Evolutionary conservation across 2,888 invertebrate species (phyloP).

Genomic region (Orchesellides sinensis): DNA sequence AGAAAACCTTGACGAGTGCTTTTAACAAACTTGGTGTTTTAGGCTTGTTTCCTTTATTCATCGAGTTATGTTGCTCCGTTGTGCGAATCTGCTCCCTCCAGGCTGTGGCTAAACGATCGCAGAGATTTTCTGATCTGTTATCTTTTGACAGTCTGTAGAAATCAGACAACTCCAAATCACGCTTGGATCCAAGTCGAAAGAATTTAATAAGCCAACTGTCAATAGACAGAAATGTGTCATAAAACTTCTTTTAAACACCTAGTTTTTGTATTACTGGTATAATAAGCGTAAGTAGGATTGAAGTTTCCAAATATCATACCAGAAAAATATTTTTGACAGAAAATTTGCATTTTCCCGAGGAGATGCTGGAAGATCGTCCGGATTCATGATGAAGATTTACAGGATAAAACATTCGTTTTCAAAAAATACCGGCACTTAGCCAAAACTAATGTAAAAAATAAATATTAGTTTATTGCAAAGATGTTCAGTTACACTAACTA

Average conservation of each 20-base stretch:
- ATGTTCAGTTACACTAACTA: too few relatives aligned
- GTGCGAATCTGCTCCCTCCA: constrained; percentile 56
- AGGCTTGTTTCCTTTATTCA: constrained; percentile 6
- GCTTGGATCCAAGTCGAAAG: constrained; percentile 86
- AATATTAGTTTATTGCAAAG: too few relatives aligned
- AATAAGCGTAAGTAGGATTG: constrained; percentile 58
- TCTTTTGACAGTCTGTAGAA: constrained; percentile 83
- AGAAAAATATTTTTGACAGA: constrained; percentile 69
- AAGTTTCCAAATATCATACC: constrained; percentile 38
- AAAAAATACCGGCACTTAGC: not conserved
- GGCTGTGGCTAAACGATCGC: constrained; percentile 80
- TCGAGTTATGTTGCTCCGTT: constrained; percentile 48
- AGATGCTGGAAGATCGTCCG: constrained; percentile 57
- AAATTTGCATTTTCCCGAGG: constrained; percentile 67
- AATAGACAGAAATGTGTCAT: constrained; percentile 75
- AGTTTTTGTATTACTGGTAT: too few relatives aligned
- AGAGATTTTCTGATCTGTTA: constrained; percentile 84
- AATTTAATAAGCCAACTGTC: constrained; percentile 87
- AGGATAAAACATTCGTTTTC: not conserved
- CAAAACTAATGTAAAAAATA: too few relatives aligned
- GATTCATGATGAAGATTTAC: constrained; percentile 46
- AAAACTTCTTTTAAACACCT: too few relatives aligned
- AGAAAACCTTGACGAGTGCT: constrained; percentile 64
- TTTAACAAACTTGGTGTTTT: constrained; percentile 45
- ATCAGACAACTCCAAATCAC: constrained; percentile 85